Evolutionary conservation across 1,140 invertebrate species (phyloP), one percentile per base, ranked within the genome.

Genomic region (Bemisia tabaci): DNA sequence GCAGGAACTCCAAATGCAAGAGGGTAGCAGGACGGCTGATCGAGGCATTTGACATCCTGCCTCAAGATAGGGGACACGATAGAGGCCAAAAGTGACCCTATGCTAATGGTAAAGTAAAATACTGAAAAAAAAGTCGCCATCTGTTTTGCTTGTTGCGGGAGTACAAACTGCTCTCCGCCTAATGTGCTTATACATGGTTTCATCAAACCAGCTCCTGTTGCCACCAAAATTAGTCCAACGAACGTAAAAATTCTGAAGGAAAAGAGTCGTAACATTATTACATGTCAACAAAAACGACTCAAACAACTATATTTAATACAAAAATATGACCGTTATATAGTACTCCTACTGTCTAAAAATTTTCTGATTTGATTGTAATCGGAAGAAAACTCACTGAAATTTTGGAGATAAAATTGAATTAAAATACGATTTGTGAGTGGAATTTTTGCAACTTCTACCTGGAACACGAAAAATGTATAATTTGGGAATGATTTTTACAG

Each of bases 121-220:
- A 95, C 77, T 0, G 92, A 95, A 78, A 98, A 97, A 78, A 94
- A 97, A 67, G 85, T 85, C 1, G 85, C 83, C 62, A 95, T 77
- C 73, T 94, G 85, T 67, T 78, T 78, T 73, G 84, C 85, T 78
- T 89, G 90, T 72, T 87, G 84, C 0, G 91, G 91, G 48, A 91
- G 71, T 68, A 83, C 79, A 75, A 95, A 96, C 79, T 99, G 96
- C 78, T 99, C 96, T 0, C 94, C 96, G n/a, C 96, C 96, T 77
- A 98, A 98, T 0, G 96, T 91, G 0, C 92, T 85, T 0, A 98
- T 95, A 75, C 95, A 98, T 0, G 96, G 95, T 75, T 99, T 98
- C 72, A 98, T 98, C 2, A 95, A 93, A 21, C 94, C 97, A 0
- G 93, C 94, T 0, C 94, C 94, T n/a, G 95, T 68, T 1, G 92